Evolutionary conservation across 2,888 invertebrate species (phyloP).

Genomic region (Cordilura impudica): DNA sequence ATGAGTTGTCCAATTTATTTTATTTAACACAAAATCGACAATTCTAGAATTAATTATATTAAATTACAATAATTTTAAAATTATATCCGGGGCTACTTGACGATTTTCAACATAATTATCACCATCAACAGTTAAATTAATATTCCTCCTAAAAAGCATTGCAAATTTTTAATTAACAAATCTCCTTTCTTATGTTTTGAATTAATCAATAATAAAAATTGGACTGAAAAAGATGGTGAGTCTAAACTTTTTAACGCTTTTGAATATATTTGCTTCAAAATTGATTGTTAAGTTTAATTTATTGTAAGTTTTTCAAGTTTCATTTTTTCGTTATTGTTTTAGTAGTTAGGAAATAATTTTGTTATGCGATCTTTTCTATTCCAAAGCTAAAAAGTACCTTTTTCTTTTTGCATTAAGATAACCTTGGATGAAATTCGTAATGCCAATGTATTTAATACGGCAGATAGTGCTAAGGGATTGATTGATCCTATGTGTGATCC

Average conservation of each 20-base stretch:
- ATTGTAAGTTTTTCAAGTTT: not conserved
- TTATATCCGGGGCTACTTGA: too few species aligned
- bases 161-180: constrained; percentile 17
- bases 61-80: too few species aligned
- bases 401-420: constrained; percentile 79
- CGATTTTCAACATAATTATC: too few species aligned
- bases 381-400: not conserved
- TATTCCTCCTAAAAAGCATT: not conserved
- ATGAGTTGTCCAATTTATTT: too few species aligned
- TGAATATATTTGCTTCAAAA: constrained; percentile 46
- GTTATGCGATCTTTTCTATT: constrained; percentile 2
- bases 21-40: too few species aligned
- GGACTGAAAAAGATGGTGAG: constrained; percentile 72
- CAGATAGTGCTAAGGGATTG: constrained; percentile 61
- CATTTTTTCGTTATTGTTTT: constrained; percentile 5
- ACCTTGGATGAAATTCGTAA: constrained; percentile 88
- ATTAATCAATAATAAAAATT: constrained; percentile 49
- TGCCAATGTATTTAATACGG: constrained; percentile 79
- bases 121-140: not conserved
- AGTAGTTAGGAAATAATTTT: too few species aligned
- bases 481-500: constrained; percentile 58
- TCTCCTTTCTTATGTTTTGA: constrained; percentile 53
- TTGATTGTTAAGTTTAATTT: constrained; percentile 36
- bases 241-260: constrained; percentile 46
- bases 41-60: too few species aligned